Evolutionary conservation across 2,113 vertebrate species (phyloP), one percentile per base, ranked within the genome.

Genomic region (Osmerus mordax): DNA sequence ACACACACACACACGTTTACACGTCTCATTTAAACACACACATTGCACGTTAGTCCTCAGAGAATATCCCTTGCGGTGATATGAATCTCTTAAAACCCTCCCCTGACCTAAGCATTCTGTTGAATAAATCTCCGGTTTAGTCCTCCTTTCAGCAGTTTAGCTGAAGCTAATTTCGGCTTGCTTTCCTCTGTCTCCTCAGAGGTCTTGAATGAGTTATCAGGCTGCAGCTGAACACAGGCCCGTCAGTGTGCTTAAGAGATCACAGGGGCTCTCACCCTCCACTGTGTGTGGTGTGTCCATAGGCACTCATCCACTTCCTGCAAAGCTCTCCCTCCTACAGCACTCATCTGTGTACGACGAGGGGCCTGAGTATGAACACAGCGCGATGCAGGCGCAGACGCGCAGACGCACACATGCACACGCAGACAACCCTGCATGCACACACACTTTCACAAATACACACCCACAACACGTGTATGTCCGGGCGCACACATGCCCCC

Each of bases 51-150:
- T 80, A 82, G 84, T 90, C 88, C 86, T 88, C 82, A 41, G 80
- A 87, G 85, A 86, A 84, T n/a, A 86, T 88, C 83, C 89, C 86
- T 90, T 59, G 25, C 59, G 72, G 58, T 78, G 86, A 88, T 91
- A 84, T 86, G 90, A 91, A 91, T 87, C 89, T 91, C 89, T 90
- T 91, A 90, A 92, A 91, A 89, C 89, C 88, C 87, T 91, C 90
- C 90, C 87, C 78, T 90, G 87, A 89, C 91, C 90, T 91, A 91
- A 90, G 90, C 89, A 90, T 90, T 90, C 85, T 89, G 82, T 84
- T 91, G 90, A 90, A 91, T 92, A 92, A 92, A 92, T 93, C 89
- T 90, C 86, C 87, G 88, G 89, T 92, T 92, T 89, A 92, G 85
- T 89, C 86, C 83, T 86, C 80, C 85, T 83, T 90, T 89, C 88